Evolutionary conservation across 2,113 vertebrate genomes (phyloP).

Genomic region (Clarias batrachus): DNA sequence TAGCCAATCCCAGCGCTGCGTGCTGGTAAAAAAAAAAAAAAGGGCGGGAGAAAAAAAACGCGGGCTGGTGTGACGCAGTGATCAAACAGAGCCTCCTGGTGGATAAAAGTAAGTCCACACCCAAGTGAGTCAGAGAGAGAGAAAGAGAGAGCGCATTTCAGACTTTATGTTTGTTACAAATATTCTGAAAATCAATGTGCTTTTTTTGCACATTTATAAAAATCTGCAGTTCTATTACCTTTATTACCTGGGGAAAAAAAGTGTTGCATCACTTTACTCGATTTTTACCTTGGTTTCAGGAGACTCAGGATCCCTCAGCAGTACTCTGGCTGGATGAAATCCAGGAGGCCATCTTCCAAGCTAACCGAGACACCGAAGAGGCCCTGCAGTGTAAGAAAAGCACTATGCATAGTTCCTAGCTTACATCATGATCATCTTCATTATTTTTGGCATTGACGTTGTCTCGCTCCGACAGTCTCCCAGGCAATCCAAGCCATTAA

Average conservation of each 20-base stretch:
- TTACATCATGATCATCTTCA: background rate
- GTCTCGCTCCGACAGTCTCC: slow-evolving; percentile 76
- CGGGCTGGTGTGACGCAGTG: background rate
- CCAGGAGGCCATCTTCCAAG: slow-evolving; percentile 83
- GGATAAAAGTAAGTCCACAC: slow-evolving; percentile 11
- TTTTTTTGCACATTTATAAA: background rate
- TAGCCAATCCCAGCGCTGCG: background rate
- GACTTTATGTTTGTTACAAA: background rate
- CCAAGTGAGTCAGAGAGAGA: background rate
- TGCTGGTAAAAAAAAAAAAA: background rate
- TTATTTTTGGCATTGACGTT: background rate
- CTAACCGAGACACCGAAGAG: slow-evolving; percentile 90
- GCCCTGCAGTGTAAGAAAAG: slow-evolving; percentile 82
- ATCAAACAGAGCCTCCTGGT: slow-evolving; percentile 56
- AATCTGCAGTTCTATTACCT: background rate
- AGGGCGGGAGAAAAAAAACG: slow-evolving; percentile 7
- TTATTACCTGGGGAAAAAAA: background rate
- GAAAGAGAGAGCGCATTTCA: background rate
- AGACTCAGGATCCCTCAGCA: slow-evolving; percentile 90
- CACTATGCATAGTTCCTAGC: background rate
- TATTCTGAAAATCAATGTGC: background rate
- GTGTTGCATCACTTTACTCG: background rate
- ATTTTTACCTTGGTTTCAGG: slow-evolving; percentile 67
- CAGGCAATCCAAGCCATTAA: slow-evolving; percentile 88
- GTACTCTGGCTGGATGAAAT: slow-evolving; percentile 98